Evolutionary conservation across 2,113 vertebrate genomes (phyloP).

Genomic region (Hemicordylus capensis): DNA sequence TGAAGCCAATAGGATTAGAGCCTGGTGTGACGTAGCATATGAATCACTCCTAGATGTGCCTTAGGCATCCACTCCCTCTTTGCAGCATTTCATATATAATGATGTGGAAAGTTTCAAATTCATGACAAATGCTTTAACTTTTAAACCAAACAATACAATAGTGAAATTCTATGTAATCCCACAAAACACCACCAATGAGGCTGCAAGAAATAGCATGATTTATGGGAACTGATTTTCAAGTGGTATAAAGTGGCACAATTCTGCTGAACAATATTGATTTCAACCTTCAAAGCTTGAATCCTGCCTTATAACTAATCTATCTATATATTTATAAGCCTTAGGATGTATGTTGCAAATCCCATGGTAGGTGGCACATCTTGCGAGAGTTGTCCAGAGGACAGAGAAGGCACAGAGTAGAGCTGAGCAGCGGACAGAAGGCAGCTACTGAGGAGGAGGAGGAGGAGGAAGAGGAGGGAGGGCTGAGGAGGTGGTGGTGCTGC

Average conservation of each 20-base stretch:
- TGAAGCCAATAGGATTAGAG: neutral
- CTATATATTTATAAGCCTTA: too few relatives aligned
- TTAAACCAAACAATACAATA: neutral
- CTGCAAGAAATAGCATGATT: conserved; percentile 10
- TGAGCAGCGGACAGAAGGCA: too few relatives aligned
- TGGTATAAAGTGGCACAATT: neutral
- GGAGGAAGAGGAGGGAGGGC: too few relatives aligned
- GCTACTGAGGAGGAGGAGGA: too few relatives aligned
- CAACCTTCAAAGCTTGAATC: neutral
- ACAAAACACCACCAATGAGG: neutral
- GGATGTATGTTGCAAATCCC: too few relatives aligned
- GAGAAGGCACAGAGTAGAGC: too few relatives aligned
- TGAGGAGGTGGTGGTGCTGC: too few relatives aligned
- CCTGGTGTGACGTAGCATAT: neutral
- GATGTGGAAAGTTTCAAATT: neutral
- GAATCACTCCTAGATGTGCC: neutral
- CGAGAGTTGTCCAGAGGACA: too few relatives aligned
- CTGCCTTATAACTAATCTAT: too few relatives aligned
- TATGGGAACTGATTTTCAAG: conserved; percentile 13
- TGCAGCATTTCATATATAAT: neutral
- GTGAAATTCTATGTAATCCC: neutral
- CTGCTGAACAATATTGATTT: neutral
- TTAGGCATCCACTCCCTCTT: neutral
- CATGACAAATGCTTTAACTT: neutral
- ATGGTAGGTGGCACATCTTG: too few relatives aligned